phyloP scores from a whole-genome alignment of 2,888 invertebrate genomes.

The Rhodophaea formosa region DNA sequence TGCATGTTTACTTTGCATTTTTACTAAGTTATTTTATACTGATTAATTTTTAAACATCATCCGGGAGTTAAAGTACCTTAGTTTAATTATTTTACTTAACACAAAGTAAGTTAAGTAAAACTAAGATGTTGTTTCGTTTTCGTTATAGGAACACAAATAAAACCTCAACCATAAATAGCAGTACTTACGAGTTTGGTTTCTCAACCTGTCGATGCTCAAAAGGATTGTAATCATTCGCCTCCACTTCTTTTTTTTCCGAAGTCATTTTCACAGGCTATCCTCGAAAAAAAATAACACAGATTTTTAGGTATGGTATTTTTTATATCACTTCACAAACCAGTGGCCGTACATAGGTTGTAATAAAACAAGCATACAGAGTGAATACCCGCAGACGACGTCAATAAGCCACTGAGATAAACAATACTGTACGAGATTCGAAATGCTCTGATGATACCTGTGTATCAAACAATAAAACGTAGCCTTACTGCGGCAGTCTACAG shows the following conservation, averaged over 20 bases:
- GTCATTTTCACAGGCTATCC: slow-evolving; percentile 33
- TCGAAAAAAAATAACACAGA: neutral
- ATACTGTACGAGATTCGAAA: neutral
- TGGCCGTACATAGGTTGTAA: neutral
- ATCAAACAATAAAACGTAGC: neutral
- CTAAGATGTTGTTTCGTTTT: no score
- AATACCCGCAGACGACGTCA: neutral
- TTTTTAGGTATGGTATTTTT: neutral
- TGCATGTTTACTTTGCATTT: no score
- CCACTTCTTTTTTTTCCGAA: slow-evolving; percentile 33
- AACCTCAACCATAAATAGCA: slow-evolving; percentile 20
- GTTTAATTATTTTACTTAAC: no score
- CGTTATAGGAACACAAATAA: no score
- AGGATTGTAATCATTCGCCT: slow-evolving; percentile 58
- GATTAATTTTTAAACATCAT: no score
- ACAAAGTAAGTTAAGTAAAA: no score
- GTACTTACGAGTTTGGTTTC: slow-evolving; percentile 74
- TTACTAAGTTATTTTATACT: no score
- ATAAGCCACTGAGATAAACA: slow-evolving; percentile 10
- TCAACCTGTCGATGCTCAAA: slow-evolving; percentile 68
- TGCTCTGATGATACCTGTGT: neutral
- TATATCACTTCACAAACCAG: neutral
- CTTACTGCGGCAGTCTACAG: neutral
- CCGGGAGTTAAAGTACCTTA: no score
- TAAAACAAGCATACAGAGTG: neutral